Percentiles rank a stretch among this genome's conserved stretches.
These are phyloP conservation scores for Neoarius graeffei DNA, from an alignment of 2,113 vertebrate species.

Conservation along the genomic window DNA sequence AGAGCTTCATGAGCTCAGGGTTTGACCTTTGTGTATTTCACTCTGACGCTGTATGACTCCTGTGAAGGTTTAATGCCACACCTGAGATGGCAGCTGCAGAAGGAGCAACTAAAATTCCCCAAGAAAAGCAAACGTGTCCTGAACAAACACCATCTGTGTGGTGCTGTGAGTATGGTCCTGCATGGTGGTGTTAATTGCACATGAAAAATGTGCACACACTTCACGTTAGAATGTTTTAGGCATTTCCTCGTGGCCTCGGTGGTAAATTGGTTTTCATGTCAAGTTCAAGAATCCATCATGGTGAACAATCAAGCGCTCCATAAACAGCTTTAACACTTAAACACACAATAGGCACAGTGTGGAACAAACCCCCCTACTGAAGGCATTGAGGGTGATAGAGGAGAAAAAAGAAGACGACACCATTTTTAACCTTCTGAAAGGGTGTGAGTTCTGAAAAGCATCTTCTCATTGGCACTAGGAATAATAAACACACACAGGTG, in stretches of 20 bases:
- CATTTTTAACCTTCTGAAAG: slow-evolving; percentile 59
- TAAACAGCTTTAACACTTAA: slow-evolving; percentile 55
- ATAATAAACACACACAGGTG: slow-evolving; percentile 83
- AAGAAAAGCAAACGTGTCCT: neutral
- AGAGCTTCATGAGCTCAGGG: neutral
- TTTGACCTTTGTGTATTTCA: neutral
- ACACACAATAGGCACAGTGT: slow-evolving; percentile 58
- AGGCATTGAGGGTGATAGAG: neutral
- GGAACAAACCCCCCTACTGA: slow-evolving; percentile 23
- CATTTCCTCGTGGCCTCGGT: neutral
- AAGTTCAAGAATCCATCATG: slow-evolving; percentile 49
- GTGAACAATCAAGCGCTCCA: slow-evolving; percentile 40
- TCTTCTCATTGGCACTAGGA: slow-evolving; percentile 61
- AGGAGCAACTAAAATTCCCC: neutral
- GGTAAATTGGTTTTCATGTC: neutral
- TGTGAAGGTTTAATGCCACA: neutral
- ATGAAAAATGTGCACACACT: neutral
- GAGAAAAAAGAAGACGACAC: neutral
- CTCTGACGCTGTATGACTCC: neutral
- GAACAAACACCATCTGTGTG: neutral
- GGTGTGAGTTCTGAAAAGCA: slow-evolving; percentile 68
- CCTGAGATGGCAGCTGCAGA: neutral
- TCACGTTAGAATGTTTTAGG: neutral
- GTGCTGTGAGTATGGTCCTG: neutral
- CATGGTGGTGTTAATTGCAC: neutral